phyloP scores from a whole-genome alignment of 2,113 vertebrate species.

The Cheirogaleus medius region DNA sequence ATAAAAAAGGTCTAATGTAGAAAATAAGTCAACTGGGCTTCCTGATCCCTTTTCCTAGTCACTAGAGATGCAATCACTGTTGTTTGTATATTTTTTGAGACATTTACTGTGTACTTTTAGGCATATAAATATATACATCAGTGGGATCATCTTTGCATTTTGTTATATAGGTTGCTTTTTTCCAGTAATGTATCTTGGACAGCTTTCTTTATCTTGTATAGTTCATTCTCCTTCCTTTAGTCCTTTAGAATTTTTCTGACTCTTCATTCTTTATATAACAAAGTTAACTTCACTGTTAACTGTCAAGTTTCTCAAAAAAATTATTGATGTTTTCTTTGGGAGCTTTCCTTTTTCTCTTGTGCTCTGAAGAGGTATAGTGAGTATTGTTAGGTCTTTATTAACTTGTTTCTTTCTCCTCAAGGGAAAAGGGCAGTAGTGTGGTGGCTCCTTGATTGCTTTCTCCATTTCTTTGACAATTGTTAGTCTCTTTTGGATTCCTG shows the following conservation, averaged over 20 bases:
- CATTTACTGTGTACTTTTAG: background rate
- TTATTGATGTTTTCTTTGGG: background rate
- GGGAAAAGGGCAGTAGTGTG: background rate
- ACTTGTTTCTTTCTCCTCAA: background rate
- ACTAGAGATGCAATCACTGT: background rate
- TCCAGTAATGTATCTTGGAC: background rate
- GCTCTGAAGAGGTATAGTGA: background rate
- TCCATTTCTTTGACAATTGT: background rate
- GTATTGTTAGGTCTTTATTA: background rate
- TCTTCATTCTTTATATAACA: background rate
- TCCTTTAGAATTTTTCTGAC: background rate
- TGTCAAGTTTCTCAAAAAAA: background rate
- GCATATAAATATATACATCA: background rate
- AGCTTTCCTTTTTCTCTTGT: background rate
- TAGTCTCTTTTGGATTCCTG: background rate
- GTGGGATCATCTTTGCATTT: background rate
- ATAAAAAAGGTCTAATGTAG: background rate
- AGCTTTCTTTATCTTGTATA: background rate
- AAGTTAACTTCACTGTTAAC: background rate
- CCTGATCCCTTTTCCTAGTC: background rate
- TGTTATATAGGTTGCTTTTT: background rate
- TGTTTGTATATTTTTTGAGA: background rate
- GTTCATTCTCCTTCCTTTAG: background rate
- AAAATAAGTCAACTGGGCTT: background rate
- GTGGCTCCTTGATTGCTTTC: background rate